These are phyloP conservation scores for Taurulus bubalis DNA, from an alignment of 2,113 vertebrate genomes.

Conservation along the genomic window DNA sequence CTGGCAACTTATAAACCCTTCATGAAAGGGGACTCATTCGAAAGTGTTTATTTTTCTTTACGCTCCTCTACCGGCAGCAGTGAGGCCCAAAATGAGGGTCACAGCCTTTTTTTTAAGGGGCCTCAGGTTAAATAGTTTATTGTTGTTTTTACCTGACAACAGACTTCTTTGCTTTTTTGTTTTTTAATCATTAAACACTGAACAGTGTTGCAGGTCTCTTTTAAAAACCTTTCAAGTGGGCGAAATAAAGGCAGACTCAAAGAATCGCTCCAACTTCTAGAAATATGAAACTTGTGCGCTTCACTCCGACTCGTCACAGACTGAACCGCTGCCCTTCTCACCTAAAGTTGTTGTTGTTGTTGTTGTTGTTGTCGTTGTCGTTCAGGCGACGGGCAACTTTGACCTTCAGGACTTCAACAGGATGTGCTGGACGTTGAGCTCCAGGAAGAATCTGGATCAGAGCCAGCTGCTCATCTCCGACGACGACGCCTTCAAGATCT, in stretches of 20 bases:
- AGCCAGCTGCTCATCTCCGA: conserved; percentile 87
- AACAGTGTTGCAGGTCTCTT: background rate
- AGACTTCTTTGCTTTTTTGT: too few relatives aligned
- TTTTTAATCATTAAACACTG: background rate
- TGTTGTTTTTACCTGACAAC: too few relatives aligned
- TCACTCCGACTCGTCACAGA: background rate
- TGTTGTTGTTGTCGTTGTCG: background rate
- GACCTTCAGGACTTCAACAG: conserved; percentile 94
- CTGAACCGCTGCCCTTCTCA: background rate
- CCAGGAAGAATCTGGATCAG: conserved; percentile 91
- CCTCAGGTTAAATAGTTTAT: too few relatives aligned
- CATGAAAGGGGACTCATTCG: too few relatives aligned
- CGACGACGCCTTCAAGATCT: conserved; percentile 95
- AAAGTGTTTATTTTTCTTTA: too few relatives aligned
- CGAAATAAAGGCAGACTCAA: background rate
- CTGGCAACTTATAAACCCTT: too few relatives aligned
- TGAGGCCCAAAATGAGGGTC: too few relatives aligned
- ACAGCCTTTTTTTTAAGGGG: too few relatives aligned
- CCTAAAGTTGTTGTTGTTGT: too few relatives aligned
- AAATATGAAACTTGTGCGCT: background rate
- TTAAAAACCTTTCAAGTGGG: background rate
- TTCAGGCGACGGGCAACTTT: conserved; percentile 92
- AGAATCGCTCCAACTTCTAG: background rate
- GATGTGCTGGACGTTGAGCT: conserved; percentile 98
- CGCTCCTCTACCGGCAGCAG: too few relatives aligned